Base-by-base conservation (phyloP, 2,888 invertebrate genomes). In the Empis livida region DNA sequence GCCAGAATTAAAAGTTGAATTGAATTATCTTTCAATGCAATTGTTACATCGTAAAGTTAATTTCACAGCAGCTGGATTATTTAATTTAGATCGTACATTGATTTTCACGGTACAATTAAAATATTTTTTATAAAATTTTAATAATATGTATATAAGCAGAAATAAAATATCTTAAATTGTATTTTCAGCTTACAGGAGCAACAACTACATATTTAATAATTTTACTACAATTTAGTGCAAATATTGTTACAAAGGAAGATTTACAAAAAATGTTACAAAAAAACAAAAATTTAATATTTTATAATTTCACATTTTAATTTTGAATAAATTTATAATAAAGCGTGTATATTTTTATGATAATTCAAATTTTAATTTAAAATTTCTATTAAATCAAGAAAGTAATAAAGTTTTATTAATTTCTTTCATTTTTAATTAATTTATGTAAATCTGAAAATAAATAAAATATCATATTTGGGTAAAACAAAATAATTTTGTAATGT, bases 31-130 rank as follows among this genome's bases (percentile, higher is more conserved):
- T 50, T 71, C 71, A 10, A 56, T 70, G 57, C 70, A 70, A 49
- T 45, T 71, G 42, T 51, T 68, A 51, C 66, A 69, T 49, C 54
- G 67, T 43, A 68, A 68, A 56, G 64, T 70, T 8, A 61, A 61
- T 42, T 70, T 71, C 43, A 68, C 70, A 1, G 68, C 69, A 0
- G 69, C 64, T n/a, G 71, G 69, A 5, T 57, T 71, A 17, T 70
- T 71, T 43, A 62, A 64, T 31, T 63, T 71, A 32, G 68, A 71
- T 56, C 63, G 68, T 6, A 63, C 67, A 8, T 56, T 71, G 10
- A 61, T 71, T 47, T 70, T 69, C 52, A 68, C 70, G 46, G 71
- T 70, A 53, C 52, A 20, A 20, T 20, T 20, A 20, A 20, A 20
- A 20, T 6, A 20, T 20, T 20, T 20, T 20, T 32, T n/a, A 1